Base-by-base conservation (phyloP, 1,140 invertebrate genomes). In the Lamellibrachia luymesi region DNA sequence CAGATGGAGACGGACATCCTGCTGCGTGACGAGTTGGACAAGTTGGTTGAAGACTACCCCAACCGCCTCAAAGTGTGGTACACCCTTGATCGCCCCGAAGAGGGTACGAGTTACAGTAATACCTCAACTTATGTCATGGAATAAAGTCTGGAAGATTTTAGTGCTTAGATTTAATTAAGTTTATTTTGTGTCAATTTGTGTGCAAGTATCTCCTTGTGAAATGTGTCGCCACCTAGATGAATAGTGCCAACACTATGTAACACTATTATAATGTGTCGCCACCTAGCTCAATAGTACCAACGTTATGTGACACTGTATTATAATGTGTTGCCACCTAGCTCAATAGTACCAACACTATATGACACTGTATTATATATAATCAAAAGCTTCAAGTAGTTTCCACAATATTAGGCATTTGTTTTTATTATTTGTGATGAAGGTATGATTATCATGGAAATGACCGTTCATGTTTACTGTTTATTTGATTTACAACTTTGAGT, bases 1-100 rank as follows among this genome's bases (percentile, higher is more conserved):
- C 98, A 99, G 97, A 98, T 98, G 0, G 99, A 99, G 97, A 97
- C 98, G 91, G 99, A 99, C 96, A 99, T 99, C 96, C 96, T 99
- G 80, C 96, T 99, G 91, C 97, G 98, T 92, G 97, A 98, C 5
- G 99, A 99, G 96, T 96, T 99, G 92, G 99, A 99, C 95, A 97
- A 98, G 94, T 97, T 98, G 91, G 97, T 97, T 17, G 96, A 97
- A 25, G 97, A 97, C 90, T 96, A 98, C 96, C 97, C 98, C 0
- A 97, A 98, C 56, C 97, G 98, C 95, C 98, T 99, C 93, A 98
- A 99, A 96, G 95, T 99, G 38, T 96, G 95, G 95, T 96, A 95
- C 94, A 96, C 96, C 0, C 91, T 96, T 17, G 96, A 96, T 93
- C 94, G 94, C 91, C 95, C 96, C 25, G 91, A 94, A 92, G 95